Conservation (phyloP, 2,113 vertebrate genomes). For the Ariopsis seemanni region DNA sequence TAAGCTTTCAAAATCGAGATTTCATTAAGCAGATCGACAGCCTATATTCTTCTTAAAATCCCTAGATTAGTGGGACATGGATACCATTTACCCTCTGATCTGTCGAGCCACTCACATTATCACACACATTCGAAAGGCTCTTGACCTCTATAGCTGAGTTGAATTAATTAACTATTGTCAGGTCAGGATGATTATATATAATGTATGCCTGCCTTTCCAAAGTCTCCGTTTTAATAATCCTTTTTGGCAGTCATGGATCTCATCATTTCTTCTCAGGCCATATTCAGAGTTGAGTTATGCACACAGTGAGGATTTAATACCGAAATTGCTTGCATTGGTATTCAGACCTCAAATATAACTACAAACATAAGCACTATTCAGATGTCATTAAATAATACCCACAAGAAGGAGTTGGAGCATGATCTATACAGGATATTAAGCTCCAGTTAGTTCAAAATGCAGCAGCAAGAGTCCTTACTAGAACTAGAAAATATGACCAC, state of each 20-base stretch:
- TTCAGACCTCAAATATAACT: neutral
- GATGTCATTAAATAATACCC: neutral
- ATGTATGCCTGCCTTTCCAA: conserved; percentile 6
- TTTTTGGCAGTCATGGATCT: neutral
- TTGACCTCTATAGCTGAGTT: conserved; percentile 61
- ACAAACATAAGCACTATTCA: neutral
- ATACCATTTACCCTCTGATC: conserved; percentile 20
- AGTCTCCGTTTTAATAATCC: conserved; percentile 35
- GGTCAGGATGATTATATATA: conserved; percentile 10
- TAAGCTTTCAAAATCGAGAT: neutral
- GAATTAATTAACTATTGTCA: conserved; percentile 59
- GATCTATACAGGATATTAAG: too few relatives aligned
- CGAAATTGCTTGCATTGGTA: neutral
- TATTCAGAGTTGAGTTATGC: neutral
- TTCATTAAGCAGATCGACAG: neutral
- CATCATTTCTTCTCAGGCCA: neutral
- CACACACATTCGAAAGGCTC: conserved; percentile 52
- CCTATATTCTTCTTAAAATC: neutral
- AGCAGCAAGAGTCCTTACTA: too few relatives aligned
- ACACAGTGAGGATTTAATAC: neutral
- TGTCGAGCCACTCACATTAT: conserved; percentile 44
- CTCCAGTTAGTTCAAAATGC: too few relatives aligned
- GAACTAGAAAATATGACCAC: too few relatives aligned
- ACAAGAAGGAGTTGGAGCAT: neutral
- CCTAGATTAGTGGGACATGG: conserved; percentile 23